Conservation (phyloP, 1,140 invertebrate species). For the Zaprionus capensis region DNA sequence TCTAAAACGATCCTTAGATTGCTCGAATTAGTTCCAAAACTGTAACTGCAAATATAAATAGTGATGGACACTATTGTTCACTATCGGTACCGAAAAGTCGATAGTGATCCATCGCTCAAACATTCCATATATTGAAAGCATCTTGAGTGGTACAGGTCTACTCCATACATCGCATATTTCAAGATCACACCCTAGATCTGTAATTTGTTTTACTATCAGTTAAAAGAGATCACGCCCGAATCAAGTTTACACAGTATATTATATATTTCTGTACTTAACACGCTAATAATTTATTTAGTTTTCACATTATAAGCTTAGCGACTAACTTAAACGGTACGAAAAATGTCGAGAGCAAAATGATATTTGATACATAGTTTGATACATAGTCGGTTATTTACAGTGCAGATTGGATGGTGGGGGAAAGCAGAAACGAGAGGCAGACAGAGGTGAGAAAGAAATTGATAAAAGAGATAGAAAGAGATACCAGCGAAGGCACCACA, state of each 20-base stretch:
- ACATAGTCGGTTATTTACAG: conserved; percentile 59
- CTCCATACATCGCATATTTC: too few species aligned
- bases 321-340: conserved; percentile 43
- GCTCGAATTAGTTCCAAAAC: too few species aligned
- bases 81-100: too few species aligned
- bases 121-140: too few species aligned
- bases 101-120: too few species aligned
- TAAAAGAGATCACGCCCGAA: neutral
- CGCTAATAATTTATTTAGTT: conserved; percentile 50
- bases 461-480: neutral
- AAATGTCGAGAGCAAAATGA: conserved; percentile 34
- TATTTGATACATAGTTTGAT: conserved; percentile 30
- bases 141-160: too few species aligned
- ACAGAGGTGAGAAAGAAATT: neutral
- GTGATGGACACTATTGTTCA: too few species aligned
- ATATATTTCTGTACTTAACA: conserved; percentile 26
- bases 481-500: conserved; percentile 3
- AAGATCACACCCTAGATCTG: too few species aligned
- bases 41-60: too few species aligned
- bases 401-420: conserved; percentile 7
- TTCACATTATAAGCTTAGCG: conserved; percentile 59
- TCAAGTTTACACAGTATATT: neutral
- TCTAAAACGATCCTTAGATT: too few species aligned
- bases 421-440: neutral
- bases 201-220: too few species aligned